Conservation (phyloP, 2,797 vertebrate species). For the Lutjanus argentimaculatus region DNA sequence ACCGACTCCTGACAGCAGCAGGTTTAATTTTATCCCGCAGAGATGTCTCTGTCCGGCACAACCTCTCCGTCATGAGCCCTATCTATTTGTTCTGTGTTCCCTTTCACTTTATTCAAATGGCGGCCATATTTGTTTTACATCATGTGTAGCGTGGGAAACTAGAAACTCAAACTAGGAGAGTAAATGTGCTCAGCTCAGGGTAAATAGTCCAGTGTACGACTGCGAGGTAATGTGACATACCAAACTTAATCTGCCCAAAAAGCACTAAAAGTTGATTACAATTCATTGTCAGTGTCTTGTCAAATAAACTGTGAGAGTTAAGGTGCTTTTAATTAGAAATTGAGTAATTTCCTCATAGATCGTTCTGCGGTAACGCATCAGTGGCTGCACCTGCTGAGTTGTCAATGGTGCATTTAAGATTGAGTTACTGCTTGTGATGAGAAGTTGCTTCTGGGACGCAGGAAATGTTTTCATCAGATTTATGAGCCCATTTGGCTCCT, state of each 20-base stretch:
- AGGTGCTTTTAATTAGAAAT: slow-evolving; percentile 5
- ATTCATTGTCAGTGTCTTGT: background rate
- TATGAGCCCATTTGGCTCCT: slow-evolving; percentile 1
- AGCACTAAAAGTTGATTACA: background rate
- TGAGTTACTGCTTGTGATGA: slow-evolving; percentile 12
- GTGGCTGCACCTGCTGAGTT: slow-evolving; percentile 23
- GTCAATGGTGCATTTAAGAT: background rate
- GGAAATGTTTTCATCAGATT: slow-evolving; percentile 33
- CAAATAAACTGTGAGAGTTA: slow-evolving; percentile 4
- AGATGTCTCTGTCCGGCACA: slow-evolving; percentile 20
- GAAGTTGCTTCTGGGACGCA: slow-evolving; percentile 22
- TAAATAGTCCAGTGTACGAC: background rate
- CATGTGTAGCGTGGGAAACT: slow-evolving; percentile 58
- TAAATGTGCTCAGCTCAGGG: slow-evolving; percentile 25
- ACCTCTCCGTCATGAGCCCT: slow-evolving; percentile 7
- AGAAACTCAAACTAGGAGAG: slow-evolving; percentile 16
- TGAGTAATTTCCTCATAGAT: background rate
- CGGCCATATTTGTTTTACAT: slow-evolving; percentile 46
- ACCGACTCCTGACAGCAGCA: slow-evolving; percentile 9
- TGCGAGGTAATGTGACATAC: background rate
- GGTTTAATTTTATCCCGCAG: slow-evolving; percentile 48
- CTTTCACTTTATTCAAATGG: slow-evolving; percentile 19
- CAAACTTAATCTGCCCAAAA: background rate
- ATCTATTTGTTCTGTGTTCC: slow-evolving; percentile 49
- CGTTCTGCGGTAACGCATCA: background rate